phyloP scores from a whole-genome alignment of 2,113 vertebrate species.

The Vulpes lagopus region DNA sequence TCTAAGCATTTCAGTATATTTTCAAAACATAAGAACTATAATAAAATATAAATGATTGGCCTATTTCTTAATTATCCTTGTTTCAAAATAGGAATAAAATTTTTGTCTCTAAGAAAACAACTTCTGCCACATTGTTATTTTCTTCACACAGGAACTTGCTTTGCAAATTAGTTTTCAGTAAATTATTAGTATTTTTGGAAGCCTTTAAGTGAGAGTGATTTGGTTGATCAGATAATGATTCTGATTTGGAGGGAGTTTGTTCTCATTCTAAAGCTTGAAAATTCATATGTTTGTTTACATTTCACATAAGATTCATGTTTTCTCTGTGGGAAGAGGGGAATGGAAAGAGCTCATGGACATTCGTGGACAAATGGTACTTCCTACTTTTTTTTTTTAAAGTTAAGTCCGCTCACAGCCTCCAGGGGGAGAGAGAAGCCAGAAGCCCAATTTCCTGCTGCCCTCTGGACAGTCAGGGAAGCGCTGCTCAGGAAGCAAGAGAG shows the following conservation, averaged over 20 bases:
- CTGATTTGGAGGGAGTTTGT: not conserved
- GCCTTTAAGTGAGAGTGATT: not conserved
- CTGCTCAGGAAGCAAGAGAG: not conserved
- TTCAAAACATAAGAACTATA: not conserved
- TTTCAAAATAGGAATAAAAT: not conserved
- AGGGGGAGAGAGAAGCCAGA: not conserved
- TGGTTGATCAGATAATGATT: not conserved
- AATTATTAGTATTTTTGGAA: conserved; percentile 40
- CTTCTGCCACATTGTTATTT: not conserved
- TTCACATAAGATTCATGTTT: not conserved
- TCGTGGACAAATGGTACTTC: not conserved
- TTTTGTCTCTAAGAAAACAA: not conserved
- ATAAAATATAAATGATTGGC: not conserved
- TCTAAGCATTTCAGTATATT: not conserved
- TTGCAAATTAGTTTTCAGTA: conserved; percentile 18
- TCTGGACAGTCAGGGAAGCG: too few relatives aligned
- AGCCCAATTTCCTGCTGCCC: not conserved
- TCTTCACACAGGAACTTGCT: not conserved
- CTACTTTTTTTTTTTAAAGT: rapidly evolving
- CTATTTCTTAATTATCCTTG: not conserved
- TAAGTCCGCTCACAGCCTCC: not conserved
- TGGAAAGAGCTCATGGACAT: not conserved
- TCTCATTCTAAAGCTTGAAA: conserved; percentile 1
- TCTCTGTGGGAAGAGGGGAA: not conserved
- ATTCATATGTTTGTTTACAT: not conserved